Percentiles rank a stretch among this genome's conserved stretches.
Conservation (phyloP, 2,888 invertebrate genomes). For the Pycnomerus fuliginosus region DNA sequence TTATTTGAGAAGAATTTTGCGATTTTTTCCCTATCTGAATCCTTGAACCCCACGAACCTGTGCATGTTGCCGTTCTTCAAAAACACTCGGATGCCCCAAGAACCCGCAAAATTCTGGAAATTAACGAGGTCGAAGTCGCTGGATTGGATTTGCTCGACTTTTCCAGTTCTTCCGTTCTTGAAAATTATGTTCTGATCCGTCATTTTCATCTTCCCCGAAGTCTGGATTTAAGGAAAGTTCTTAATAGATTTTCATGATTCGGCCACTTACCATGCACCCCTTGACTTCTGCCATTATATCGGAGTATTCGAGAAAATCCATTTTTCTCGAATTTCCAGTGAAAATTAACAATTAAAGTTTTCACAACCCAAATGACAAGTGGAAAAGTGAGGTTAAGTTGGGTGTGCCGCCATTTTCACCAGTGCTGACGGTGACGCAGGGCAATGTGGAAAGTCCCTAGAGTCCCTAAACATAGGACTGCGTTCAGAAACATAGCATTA, state of each 20-base stretch:
- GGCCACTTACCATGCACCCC: conserved; percentile 75
- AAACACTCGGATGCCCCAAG: conserved; percentile 86
- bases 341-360: too few relatives aligned
- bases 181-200: conserved; percentile 88
- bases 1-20: conserved; percentile 82
- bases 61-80: conserved; percentile 87
- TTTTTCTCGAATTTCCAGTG: too few relatives aligned
- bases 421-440: too few relatives aligned
- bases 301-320: conserved; percentile 87
- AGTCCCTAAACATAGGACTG: too few relatives aligned
- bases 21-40: conserved; percentile 91
- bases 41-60: conserved; percentile 93
- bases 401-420: too few relatives aligned
- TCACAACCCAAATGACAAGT: too few relatives aligned
- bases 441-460: too few relatives aligned
- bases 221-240: conserved; percentile 58
- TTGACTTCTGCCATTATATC: conserved; percentile 83
- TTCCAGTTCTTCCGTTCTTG: conserved; percentile 95
- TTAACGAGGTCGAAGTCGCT: conserved; percentile 87
- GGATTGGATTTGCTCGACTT: conserved; percentile 85
- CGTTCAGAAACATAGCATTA: too few relatives aligned
- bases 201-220: conserved; percentile 87
- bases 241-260: neutral
- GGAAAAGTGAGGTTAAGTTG: too few relatives aligned
- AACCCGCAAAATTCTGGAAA: conserved; percentile 89